Conservation (phyloP, 2,113 vertebrate species). For the Gymnocephalus cernua region DNA sequence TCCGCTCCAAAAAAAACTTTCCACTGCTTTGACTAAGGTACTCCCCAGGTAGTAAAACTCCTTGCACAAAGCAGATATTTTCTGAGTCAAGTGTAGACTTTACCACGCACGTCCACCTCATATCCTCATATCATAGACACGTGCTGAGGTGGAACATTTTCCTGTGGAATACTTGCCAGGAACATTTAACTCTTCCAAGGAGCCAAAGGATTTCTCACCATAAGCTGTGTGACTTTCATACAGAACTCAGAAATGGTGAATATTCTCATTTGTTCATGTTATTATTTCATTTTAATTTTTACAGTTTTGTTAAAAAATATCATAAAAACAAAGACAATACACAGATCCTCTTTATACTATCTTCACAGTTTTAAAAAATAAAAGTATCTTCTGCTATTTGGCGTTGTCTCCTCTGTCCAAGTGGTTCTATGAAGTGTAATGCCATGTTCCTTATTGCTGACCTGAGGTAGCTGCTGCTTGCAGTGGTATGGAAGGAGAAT, state of each 20-base stretch:
- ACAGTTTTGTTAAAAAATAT: background rate
- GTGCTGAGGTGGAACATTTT: background rate
- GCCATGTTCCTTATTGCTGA: background rate
- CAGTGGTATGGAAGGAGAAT: background rate
- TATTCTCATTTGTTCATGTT: background rate
- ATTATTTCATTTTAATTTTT: background rate
- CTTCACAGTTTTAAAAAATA: no score
- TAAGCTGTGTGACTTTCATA: background rate
- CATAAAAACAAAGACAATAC: background rate
- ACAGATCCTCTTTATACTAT: background rate
- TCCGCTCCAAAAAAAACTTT: background rate
- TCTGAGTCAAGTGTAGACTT: background rate
- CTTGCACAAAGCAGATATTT: background rate
- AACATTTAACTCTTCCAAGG: background rate
- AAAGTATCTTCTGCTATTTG: background rate
- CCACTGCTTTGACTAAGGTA: constrained; percentile 24
- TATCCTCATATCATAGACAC: background rate
- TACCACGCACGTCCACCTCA: background rate
- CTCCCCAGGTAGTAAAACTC: constrained; percentile 7
- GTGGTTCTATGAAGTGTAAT: background rate
- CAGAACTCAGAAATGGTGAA: background rate
- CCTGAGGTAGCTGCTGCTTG: background rate
- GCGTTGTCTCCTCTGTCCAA: background rate
- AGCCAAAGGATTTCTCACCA: background rate
- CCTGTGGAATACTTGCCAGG: background rate